A percentile compares a stretch with the other conserved stretches of the same genome.
Evolutionary conservation across 2,113 vertebrate genomes (phyloP).

Genomic region (Pantherophis guttatus): DNA sequence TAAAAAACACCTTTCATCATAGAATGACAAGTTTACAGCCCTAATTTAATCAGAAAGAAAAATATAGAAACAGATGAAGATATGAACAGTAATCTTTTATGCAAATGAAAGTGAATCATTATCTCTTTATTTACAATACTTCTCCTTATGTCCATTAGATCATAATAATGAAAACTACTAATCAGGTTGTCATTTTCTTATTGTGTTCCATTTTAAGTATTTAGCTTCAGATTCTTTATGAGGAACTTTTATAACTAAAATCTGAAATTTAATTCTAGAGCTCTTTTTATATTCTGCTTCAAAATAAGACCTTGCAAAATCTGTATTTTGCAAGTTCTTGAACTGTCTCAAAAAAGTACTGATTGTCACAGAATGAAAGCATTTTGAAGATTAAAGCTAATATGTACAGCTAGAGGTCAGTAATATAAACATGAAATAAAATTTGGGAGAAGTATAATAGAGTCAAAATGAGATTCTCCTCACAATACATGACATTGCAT

Average conservation of each 20-base stretch:
- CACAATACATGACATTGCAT: not conserved
- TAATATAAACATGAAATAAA: slow-evolving; percentile 30
- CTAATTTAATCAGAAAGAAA: slow-evolving; percentile 8
- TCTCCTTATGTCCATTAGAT: not conserved
- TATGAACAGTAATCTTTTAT: not conserved
- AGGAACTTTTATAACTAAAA: not conserved
- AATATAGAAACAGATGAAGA: not conserved
- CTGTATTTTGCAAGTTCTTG: not conserved
- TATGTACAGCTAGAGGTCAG: not conserved
- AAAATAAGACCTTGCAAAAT: not conserved
- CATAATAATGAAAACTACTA: not conserved
- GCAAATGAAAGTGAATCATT: not conserved
- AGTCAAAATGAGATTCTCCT: not conserved
- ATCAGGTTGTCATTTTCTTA: not conserved
- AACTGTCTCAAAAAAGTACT: not conserved
- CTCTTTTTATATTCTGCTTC: not conserved
- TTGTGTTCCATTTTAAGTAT: not conserved
- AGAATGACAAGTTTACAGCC: not conserved
- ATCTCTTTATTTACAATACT: not conserved
- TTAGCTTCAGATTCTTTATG: slow-evolving; percentile 22
- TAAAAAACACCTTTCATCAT: not conserved
- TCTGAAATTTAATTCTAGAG: not conserved
- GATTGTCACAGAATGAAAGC: not conserved
- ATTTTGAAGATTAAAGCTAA: not conserved
- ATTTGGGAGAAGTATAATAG: not conserved